Conservation (phyloP, 2,113 vertebrate genomes). For the Syngnathus typhle region DNA sequence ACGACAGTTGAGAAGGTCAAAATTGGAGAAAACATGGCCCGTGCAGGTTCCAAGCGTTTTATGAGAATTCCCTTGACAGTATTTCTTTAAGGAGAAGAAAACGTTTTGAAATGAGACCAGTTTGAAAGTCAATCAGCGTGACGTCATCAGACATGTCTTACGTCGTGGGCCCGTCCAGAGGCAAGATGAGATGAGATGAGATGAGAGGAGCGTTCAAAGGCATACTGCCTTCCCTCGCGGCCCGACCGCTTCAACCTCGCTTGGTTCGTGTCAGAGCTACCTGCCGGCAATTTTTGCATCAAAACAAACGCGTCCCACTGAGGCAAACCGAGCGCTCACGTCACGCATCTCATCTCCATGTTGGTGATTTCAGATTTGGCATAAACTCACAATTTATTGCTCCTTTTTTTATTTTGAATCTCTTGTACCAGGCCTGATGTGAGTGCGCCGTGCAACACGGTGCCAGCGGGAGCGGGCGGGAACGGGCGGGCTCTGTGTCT, state of each 20-base stretch:
- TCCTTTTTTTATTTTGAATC: background rate
- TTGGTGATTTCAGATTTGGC: background rate
- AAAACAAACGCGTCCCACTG: constrained; percentile 37
- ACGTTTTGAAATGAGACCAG: background rate
- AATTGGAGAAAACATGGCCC: background rate
- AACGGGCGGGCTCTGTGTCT: constrained; percentile 36
- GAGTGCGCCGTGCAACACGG: constrained; percentile 14
- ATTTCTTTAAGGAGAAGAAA: background rate
- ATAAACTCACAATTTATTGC: background rate
- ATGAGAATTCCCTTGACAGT: background rate
- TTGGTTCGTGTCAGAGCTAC: constrained; percentile 52
- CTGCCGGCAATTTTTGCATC: constrained; percentile 49
- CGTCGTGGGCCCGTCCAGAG: too few relatives aligned
- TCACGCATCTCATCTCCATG: constrained; percentile 12
- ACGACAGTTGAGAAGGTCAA: background rate
- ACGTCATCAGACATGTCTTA: background rate
- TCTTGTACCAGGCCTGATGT: background rate
- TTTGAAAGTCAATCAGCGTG: background rate
- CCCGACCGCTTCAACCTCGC: constrained; percentile 43
- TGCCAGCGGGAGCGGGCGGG: constrained; percentile 7
- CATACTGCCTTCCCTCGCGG: constrained; percentile 26
- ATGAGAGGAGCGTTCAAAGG: constrained; percentile 53
- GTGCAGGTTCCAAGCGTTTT: background rate
- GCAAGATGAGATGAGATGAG: constrained; percentile 4
- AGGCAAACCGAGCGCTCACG: background rate